A percentile compares a stretch with the other conserved stretches of the same genome.
Evolutionary conservation across 2,113 vertebrate genomes (phyloP).

Genomic region (Passer domesticus): DNA sequence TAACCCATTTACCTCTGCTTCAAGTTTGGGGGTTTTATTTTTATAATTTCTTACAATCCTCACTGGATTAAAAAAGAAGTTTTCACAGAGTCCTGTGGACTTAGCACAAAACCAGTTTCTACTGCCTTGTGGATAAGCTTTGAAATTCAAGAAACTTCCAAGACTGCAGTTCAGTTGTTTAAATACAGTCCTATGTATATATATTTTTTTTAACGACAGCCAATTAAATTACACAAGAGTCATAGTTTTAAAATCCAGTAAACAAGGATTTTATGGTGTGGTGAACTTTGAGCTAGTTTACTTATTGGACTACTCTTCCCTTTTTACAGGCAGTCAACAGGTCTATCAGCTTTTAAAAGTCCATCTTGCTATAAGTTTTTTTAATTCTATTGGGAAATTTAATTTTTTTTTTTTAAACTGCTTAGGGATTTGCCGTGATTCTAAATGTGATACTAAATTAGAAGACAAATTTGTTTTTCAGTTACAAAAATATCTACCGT

Average conservation of each 20-base stretch:
- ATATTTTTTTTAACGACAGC: neutral
- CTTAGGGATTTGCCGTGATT: neutral
- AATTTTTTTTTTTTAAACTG: neutral
- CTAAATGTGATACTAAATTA: neutral
- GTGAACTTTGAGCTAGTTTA: neutral
- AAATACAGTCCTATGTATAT: neutral
- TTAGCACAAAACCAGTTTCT: neutral
- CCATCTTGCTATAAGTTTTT: neutral
- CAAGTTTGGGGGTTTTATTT: neutral
- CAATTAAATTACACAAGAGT: neutral
- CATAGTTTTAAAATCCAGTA: neutral
- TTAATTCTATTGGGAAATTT: neutral
- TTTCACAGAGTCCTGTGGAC: neutral
- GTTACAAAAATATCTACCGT: constrained; percentile 88
- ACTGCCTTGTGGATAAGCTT: neutral
- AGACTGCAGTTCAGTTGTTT: neutral
- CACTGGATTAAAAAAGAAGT: neutral
- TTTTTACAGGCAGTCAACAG: neutral
- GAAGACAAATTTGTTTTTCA: constrained; percentile 59
- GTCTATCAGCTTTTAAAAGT: neutral
- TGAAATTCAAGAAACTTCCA: neutral
- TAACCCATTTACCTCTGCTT: neutral
- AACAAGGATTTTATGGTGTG: neutral
- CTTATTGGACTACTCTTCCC: neutral
- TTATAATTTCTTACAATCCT: neutral